Evolutionary conservation across 2,888 invertebrate genomes (phyloP).

Genomic region (Meloe dianella): DNA sequence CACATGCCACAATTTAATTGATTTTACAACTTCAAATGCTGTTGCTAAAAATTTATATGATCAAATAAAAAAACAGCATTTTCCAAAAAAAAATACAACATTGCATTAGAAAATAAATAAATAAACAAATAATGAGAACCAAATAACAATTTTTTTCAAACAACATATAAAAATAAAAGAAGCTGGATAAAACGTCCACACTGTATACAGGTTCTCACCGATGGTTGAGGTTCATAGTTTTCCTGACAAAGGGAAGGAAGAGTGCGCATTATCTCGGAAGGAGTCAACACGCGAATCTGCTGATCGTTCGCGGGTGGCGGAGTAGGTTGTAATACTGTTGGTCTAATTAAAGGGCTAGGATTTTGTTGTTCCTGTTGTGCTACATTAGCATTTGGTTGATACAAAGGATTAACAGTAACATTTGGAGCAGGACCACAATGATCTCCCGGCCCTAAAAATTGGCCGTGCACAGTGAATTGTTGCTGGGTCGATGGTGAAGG

Average conservation of each 20-base stretch:
- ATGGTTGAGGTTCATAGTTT: slow-evolving; percentile 68
- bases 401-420: slow-evolving; percentile 70
- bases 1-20: slow-evolving; percentile 6
- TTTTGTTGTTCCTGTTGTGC: slow-evolving; percentile 36
- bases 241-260: slow-evolving; percentile 82
- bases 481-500: slow-evolving; percentile 55
- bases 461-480: slow-evolving; percentile 59
- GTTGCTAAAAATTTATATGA: neutral
- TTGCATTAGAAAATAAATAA: slow-evolving; percentile 24
- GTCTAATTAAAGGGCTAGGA: slow-evolving; percentile 63
- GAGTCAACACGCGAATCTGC: slow-evolving; percentile 87
- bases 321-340: slow-evolving; percentile 47
- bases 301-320: slow-evolving; percentile 66
- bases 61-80: slow-evolving; percentile 12
- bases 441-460: slow-evolving; percentile 60
- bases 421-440: slow-evolving; percentile 70
- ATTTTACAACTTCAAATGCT: neutral
- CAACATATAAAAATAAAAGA: slow-evolving; percentile 40
- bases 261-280: slow-evolving; percentile 90
- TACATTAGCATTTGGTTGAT: slow-evolving; percentile 45
- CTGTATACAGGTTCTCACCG: slow-evolving; percentile 55
- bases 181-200: slow-evolving; percentile 37
- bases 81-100: slow-evolving; percentile 26
- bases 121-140: slow-evolving; percentile 23
- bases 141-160: slow-evolving; percentile 36